Percentiles rank a stretch among this genome's conserved stretches.
phyloP scores from a whole-genome alignment of 1,140 invertebrate species.

The Pomacea maculata region DNA sequence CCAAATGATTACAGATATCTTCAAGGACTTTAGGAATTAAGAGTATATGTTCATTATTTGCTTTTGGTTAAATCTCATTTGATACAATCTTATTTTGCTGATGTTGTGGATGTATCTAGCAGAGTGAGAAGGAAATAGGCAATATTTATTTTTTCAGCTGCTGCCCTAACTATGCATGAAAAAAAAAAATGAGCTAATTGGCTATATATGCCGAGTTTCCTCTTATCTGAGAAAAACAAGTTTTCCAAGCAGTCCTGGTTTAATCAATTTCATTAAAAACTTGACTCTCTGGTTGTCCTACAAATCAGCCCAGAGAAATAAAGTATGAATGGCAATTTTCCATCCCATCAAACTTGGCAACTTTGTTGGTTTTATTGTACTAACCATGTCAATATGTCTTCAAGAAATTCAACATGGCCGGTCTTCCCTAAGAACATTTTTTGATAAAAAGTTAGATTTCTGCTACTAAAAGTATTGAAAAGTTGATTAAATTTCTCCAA shows the following conservation, averaged over 20 bases:
- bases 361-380: not conserved
- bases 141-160: not conserved
- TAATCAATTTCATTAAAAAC: not conserved
- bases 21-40: too few species aligned
- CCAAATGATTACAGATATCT: too few species aligned
- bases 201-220: not conserved
- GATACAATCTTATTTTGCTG: too few species aligned
- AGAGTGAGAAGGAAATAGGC: not conserved
- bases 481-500: not conserved
- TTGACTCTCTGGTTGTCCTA: not conserved
- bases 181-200: constrained; percentile 4
- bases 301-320: not conserved
- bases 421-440: not conserved
- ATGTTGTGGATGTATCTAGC: not conserved
- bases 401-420: not conserved
- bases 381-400: not conserved
- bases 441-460: not conserved
- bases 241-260: constrained; percentile 16
- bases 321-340: not conserved
- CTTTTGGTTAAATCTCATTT: too few species aligned
- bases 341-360: not conserved
- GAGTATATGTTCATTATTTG: too few species aligned
- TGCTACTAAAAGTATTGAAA: not conserved
- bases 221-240: not conserved
- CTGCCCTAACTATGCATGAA: not conserved